A percentile compares a stretch with the other conserved stretches of the same genome.
phyloP scores from a whole-genome alignment of 2,888 invertebrate species.

The Cryptocephalus moraei region DNA sequence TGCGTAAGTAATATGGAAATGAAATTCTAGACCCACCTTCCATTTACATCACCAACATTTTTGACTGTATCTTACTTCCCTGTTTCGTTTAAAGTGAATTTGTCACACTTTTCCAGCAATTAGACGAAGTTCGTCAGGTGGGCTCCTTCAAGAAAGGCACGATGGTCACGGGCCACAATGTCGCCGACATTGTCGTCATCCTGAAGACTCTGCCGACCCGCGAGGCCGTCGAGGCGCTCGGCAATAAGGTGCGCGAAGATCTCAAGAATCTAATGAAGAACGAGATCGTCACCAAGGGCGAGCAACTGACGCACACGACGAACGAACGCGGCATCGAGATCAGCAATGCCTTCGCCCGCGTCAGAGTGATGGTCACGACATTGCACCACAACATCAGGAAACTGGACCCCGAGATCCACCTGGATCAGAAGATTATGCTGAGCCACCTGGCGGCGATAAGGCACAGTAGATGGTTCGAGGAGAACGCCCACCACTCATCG shows the following conservation, averaged over 20 bases:
- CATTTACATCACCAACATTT: too few relatives aligned
- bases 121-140: constrained; percentile 92
- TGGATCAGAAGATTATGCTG: constrained; percentile 68
- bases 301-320: constrained; percentile 44
- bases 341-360: constrained; percentile 72
- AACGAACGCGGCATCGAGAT: constrained; percentile 84
- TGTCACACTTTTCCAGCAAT: constrained; percentile 52
- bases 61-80: not conserved
- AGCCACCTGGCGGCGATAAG: constrained; percentile 88
- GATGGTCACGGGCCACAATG: constrained; percentile 89
- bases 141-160: constrained; percentile 98
- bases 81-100: not conserved
- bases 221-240: constrained; percentile 87
- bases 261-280: constrained; percentile 63
- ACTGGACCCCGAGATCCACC: constrained; percentile 76
- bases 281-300: constrained; percentile 51
- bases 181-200: constrained; percentile 94
- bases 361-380: constrained; percentile 86
- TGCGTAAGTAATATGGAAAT: constrained; percentile 59
- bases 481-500: constrained; percentile 93
- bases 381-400: constrained; percentile 89
- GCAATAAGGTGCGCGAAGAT: constrained; percentile 79
- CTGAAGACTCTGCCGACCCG: constrained; percentile 92
- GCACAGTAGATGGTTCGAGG: constrained; percentile 97
- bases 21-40: too few relatives aligned